These are phyloP conservation scores for Drosophila ustulata DNA, from an alignment of 2,888 invertebrate species.

Conservation along the genomic window DNA sequence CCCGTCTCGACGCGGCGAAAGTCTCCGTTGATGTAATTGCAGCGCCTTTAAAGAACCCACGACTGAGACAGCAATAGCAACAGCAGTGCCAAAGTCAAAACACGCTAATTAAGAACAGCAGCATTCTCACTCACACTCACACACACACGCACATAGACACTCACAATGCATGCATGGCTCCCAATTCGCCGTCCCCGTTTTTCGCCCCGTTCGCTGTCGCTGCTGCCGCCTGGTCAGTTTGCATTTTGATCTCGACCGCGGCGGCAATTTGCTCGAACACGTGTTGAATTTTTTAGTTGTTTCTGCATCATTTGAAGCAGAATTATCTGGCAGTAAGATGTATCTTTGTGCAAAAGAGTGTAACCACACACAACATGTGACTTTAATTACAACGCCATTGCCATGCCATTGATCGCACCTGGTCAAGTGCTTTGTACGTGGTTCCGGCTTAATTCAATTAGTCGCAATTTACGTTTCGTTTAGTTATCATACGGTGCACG, in stretches of 20 bases:
- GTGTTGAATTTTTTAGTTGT: constrained; percentile 37
- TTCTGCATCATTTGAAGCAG: neutral
- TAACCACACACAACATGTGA: constrained; percentile 50
- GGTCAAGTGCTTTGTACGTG: constrained; percentile 28
- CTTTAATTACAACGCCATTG: constrained; percentile 56
- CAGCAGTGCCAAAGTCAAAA: constrained; percentile 20
- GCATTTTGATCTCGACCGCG: neutral
- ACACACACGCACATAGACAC: constrained; percentile 8
- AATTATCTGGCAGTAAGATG: neutral
- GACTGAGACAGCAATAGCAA: constrained; percentile 26
- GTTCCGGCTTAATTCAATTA: constrained; percentile 68
- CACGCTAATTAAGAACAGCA: constrained; percentile 37
- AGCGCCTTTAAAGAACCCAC: constrained; percentile 35
- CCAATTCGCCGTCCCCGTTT: constrained; percentile 30
- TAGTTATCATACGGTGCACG: constrained; percentile 71
- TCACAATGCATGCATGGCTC: neutral
- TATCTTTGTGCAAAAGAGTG: neutral
- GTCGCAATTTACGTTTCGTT: constrained; percentile 76
- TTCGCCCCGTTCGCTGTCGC: constrained; percentile 1
- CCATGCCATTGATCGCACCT: constrained; percentile 21
- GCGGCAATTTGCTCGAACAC: constrained; percentile 49
- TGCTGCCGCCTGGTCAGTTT: constrained; percentile 2
- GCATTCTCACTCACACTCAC: neutral
- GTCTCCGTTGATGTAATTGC: constrained; percentile 60
- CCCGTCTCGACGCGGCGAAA: constrained; percentile 47